Evolutionary conservation across 2,113 vertebrate species (phyloP).

Genomic region (Xyliphius kryptos): DNA sequence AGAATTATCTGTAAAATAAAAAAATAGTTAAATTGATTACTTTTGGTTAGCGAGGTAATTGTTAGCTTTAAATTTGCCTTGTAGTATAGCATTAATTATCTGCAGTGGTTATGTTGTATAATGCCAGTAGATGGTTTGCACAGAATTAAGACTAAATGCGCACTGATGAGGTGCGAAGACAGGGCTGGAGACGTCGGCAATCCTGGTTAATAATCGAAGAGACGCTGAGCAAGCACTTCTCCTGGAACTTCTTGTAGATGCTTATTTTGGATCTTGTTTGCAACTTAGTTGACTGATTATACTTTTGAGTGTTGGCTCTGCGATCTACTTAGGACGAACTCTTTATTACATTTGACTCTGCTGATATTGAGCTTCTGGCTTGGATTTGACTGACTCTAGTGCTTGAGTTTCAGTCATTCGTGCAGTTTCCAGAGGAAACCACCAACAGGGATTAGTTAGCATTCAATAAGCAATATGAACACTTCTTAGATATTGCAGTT

Average conservation of each 20-base stretch:
- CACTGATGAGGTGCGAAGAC: background rate
- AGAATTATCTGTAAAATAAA: background rate
- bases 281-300: constrained; percentile 4
- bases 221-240: background rate
- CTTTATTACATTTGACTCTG: background rate
- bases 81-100: background rate
- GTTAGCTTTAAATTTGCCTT: background rate
- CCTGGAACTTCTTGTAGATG: background rate
- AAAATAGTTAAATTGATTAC: background rate
- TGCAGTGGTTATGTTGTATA: background rate
- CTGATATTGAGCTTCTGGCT: background rate
- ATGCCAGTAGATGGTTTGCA: background rate
- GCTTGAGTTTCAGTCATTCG: constrained; percentile 13
- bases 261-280: constrained; percentile 10
- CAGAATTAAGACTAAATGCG: background rate
- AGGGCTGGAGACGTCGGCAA: background rate
- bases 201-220: background rate
- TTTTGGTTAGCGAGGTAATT: background rate
- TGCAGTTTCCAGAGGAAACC: constrained; percentile 4
- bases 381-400: background rate
- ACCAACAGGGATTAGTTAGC: constrained; percentile 5
- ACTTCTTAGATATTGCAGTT: background rate
- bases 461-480: background rate
- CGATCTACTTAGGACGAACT: background rate
- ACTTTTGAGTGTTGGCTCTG: background rate